Base-by-base conservation (phyloP, 2,888 invertebrate species). In the Seira musarum region DNA sequence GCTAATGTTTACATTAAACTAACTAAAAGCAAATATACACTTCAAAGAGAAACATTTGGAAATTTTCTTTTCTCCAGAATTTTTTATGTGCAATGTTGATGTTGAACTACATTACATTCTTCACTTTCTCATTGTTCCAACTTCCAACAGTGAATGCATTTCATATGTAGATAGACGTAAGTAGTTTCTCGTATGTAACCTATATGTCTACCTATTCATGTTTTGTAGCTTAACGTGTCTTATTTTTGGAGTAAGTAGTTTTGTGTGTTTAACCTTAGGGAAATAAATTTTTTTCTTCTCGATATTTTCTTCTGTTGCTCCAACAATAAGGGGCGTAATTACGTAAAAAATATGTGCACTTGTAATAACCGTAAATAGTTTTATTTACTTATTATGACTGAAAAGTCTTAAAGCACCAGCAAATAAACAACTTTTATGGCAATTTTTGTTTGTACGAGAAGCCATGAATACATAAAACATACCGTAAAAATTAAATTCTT, bases 21-120 rank as follows among this genome's bases (percentile, higher is more conserved):
- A 53, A 53, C 53, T 53, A 53, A 53, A 53, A 53, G 53, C 53
- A 53, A 53, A 53, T 53, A 53, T 53, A 53, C 53, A 53, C 53
- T 53, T 53, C 53, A 13, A 53, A 53, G 53, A 53, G 53, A 53
- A 53, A 53, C 53, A 53, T 53, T 53, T 53, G n/a, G 17, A 53
- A 53, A 53, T 53, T 53, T 53, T 53, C 53, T 53, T 53, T 53
- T 53, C 53, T 53, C 53, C 53, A 53, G 53, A 3, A 17, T 30
- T 2, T 30, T 53, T 53, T 53, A n/a, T 53, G 53, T 53, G 53
- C 17, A 53, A 53, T 53, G 53, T 53, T 17, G 17, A n/a, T 17
- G 17, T 53, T 53, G 53, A 53, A 53, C 53, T 53, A 53, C 17
- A 53, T 15, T 53, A 53, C 17, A 30, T 30, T 30, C 53, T 17